Conservation (phyloP, 1,140 invertebrate genomes). For the Pachypeltis micranthus region DNA sequence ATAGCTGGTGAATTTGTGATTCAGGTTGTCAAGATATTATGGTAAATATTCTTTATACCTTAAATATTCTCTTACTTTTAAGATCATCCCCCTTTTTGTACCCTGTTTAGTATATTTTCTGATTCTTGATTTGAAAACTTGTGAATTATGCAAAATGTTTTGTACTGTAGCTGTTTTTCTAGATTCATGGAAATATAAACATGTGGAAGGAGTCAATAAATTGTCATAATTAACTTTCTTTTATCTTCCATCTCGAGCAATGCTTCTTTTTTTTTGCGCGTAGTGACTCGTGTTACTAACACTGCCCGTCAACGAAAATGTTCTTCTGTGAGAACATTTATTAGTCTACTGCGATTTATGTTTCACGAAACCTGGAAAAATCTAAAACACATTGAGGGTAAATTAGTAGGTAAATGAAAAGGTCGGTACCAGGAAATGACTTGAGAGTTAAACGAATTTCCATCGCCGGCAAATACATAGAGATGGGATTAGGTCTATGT, state of each 20-base stretch:
- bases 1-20: not conserved
- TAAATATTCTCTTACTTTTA: not conserved
- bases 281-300: not conserved
- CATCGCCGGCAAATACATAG: too few species aligned
- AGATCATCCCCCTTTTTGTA: not conserved
- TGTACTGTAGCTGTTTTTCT: not conserved
- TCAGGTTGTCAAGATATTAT: not conserved
- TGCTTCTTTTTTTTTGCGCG: not conserved
- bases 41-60: not conserved
- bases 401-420: too few species aligned
- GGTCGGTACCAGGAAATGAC: too few species aligned
- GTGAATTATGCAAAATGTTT: slow-evolving; percentile 2
- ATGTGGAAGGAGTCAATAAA: not conserved
- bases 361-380: too few species aligned
- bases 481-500: too few species aligned
- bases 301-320: not conserved
- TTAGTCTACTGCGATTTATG: too few species aligned
- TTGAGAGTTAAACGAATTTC: too few species aligned
- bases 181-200: not conserved
- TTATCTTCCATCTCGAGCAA: not conserved
- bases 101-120: not conserved
- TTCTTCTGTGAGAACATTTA: not conserved
- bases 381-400: too few species aligned
- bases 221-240: not conserved
- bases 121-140: not conserved